Percentiles rank a stretch among this genome's conserved stretches.
Evolutionary conservation across 1,140 invertebrate species (phyloP).

Genomic region (Anastrepha obliqua): DNA sequence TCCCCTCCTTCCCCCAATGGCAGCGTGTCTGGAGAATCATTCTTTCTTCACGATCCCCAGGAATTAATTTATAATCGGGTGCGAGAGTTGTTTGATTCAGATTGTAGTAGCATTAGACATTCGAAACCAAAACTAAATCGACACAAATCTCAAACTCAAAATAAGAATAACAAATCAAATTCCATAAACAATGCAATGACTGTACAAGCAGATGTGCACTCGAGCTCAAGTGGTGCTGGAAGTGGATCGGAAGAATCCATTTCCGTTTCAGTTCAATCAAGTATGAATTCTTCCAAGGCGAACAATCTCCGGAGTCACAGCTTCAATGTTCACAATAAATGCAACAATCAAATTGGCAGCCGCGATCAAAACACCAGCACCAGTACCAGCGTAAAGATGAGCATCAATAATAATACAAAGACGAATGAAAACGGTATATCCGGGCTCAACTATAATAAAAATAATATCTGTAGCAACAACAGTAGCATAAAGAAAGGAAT

Average conservation of each 20-base stretch:
- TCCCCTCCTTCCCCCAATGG: conserved; percentile 69
- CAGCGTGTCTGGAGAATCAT: conserved; percentile 80
- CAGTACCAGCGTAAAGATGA: conserved; percentile 56
- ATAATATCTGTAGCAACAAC: conserved; percentile 42
- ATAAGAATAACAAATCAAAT: conserved; percentile 58
- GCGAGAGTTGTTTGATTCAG: conserved; percentile 83
- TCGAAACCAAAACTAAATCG: conserved; percentile 44
- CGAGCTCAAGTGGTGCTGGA: conserved; percentile 78
- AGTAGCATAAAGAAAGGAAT: conserved; percentile 54
- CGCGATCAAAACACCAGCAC: conserved; percentile 56
- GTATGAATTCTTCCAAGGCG: conserved; percentile 68
- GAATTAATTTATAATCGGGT: conserved; percentile 86
- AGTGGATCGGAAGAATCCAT: conserved; percentile 79
- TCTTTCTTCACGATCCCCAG: conserved; percentile 88
- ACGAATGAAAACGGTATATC: conserved; percentile 24
- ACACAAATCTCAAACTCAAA: conserved; percentile 58
- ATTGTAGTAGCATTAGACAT: conserved; percentile 71
- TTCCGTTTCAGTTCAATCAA: conserved; percentile 77
- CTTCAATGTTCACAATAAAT: conserved; percentile 60
- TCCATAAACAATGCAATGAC: conserved; percentile 67
- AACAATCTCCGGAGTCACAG: conserved; percentile 65
- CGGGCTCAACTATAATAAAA: conserved; percentile 42
- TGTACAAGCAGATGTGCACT: conserved; percentile 82
- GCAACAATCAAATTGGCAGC: conserved; percentile 6
- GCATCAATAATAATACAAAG: conserved; percentile 52